phyloP scores from a whole-genome alignment of 1,140 invertebrate genomes.

The Xylocopa sonorina region DNA sequence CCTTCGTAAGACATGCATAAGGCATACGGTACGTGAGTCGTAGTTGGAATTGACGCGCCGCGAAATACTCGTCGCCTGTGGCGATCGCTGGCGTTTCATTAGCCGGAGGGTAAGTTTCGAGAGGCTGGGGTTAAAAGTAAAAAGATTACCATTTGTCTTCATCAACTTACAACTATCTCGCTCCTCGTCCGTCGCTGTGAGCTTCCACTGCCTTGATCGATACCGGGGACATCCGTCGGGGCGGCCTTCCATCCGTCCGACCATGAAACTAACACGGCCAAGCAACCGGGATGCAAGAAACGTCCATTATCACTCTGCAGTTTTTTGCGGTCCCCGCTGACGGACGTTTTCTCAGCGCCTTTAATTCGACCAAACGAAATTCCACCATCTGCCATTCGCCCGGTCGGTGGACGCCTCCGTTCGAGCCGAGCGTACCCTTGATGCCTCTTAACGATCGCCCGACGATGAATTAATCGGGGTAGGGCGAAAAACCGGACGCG shows the following conservation, averaged over 20 bases:
- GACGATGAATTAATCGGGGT: conserved; percentile 16
- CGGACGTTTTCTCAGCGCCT: conserved; percentile 14
- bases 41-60: neutral
- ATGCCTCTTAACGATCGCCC: conserved; percentile 11
- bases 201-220: conserved; percentile 53
- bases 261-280: conserved; percentile 60
- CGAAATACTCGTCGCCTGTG: neutral
- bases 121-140: conserved; percentile 48
- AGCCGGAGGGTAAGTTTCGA: too few relatives aligned
- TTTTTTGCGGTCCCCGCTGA: conserved; percentile 30
- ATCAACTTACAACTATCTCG: conserved; percentile 55
- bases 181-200: conserved; percentile 29
- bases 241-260: conserved; percentile 37
- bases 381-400: conserved; percentile 23
- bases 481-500: neutral
- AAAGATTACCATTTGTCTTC: conserved; percentile 63
- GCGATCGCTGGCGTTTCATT: neutral
- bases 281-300: conserved; percentile 56
- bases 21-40: neutral
- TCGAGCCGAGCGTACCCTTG: neutral
- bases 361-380: conserved; percentile 59
- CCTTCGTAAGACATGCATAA: conserved; percentile 2
- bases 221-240: conserved; percentile 53
- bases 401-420: neutral
- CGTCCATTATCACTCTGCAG: conserved; percentile 55